Conservation (phyloP, 2,888 invertebrate species). For the Hymenopus coronatus region DNA sequence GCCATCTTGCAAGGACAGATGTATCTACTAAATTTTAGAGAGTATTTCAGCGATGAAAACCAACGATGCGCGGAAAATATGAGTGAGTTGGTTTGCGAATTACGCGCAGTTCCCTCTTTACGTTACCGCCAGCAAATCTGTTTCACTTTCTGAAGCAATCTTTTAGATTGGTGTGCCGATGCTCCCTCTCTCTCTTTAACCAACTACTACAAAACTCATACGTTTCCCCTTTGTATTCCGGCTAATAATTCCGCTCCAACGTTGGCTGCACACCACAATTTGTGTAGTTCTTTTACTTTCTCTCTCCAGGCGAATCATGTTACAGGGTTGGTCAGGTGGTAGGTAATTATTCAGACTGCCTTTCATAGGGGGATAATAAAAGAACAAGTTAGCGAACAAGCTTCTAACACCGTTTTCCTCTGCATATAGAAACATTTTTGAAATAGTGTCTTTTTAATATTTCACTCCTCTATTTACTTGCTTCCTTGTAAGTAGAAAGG, state of each 20-base stretch:
- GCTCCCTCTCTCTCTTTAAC: neutral
- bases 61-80: neutral
- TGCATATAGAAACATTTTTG: neutral
- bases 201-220: neutral
- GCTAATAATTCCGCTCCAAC: neutral
- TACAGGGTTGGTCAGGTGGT: neutral
- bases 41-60: neutral
- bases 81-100: neutral
- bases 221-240: neutral
- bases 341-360: neutral
- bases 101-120: neutral
- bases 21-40: no score
- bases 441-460: no score
- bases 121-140: neutral
- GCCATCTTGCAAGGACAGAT: no score
- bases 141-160: conserved; percentile 1
- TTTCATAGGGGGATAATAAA: neutral
- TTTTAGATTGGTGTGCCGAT: neutral
- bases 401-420: neutral
- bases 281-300: neutral
- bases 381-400: neutral
- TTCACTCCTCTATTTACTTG: no score
- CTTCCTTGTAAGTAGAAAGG: no score
- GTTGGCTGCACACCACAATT: neutral
- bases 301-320: neutral